Base-by-base conservation (phyloP, 1,140 invertebrate genomes). In the Drosophila ambigua region DNA sequence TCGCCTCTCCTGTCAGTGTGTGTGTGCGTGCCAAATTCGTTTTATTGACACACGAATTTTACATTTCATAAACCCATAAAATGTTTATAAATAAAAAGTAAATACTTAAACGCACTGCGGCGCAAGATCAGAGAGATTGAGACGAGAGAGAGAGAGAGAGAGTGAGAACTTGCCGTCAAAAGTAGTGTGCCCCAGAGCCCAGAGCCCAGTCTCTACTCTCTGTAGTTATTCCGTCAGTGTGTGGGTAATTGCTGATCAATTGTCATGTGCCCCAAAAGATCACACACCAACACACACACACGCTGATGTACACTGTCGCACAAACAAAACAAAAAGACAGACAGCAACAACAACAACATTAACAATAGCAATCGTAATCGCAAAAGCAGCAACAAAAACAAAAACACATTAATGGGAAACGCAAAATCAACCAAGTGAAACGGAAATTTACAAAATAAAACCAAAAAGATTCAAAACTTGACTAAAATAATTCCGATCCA, bases 41-140 rank as follows among this genome's bases (percentile, higher is more conserved):
- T 77, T 78, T 82, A 68, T 74, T 76, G 53, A 67, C 72, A 76
- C 71, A 71, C 61, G 75, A 62, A 69, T 75, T 76, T 84, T 72
- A 79, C 81, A 84, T 64, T 80, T 80, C 72, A 68, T 80, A 77
- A 80, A 65, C 50, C 67, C 74, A 68, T 72, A 79, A 77, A 85
- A 77, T 85, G 67, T 80, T 84, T 85, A 84, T 85, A 84, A 84
- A 84, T 84, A 84, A 85, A 84, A 72, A 84, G 81, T 85, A 84
- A 84, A 85, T 81, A 79, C 69, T 79, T 77, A 6, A 83, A 76
- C 53, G 26, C 59, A 80, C 43, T 39, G 35, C 11, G 11, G 35
- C 11, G 35, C 35, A 39, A 39, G 35, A 39, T 39, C 35, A 53
- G 16, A 35, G 31, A 28, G 13, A 39, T 41, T 50, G 39, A 43